phyloP scores from a whole-genome alignment of 2,113 vertebrate species.

The Bubalus kerabau region DNA sequence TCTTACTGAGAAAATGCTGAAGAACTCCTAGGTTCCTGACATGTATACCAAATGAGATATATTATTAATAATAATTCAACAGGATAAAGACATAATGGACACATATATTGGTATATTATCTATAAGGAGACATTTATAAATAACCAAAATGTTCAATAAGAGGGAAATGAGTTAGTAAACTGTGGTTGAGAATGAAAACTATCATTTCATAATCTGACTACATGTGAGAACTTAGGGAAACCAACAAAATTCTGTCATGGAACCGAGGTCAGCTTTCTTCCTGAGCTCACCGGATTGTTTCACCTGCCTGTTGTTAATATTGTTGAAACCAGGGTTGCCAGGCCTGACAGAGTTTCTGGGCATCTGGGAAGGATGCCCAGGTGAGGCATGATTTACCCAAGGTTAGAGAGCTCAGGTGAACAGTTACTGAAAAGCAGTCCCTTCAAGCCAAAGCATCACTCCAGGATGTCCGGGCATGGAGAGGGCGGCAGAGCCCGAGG shows the following conservation, averaged over 20 bases:
- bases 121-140: background rate
- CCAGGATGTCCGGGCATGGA: fast-evolving
- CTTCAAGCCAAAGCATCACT: background rate
- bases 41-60: background rate
- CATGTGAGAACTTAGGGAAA: background rate
- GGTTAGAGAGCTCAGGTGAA: background rate
- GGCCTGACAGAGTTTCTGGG: background rate
- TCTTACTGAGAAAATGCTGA: background rate
- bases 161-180: background rate
- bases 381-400: background rate
- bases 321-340: background rate
- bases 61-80: background rate
- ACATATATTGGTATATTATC: background rate
- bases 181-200: background rate
- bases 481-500: background rate
- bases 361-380: background rate
- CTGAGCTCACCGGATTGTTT: background rate
- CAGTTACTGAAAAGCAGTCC: background rate
- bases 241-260: background rate
- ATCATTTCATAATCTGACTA: background rate
- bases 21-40: background rate
- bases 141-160: background rate
- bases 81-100: background rate
- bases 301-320: background rate
- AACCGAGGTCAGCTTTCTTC: background rate